phyloP scores from a whole-genome alignment of 2,888 invertebrate genomes.

The Bombylius discolor region DNA sequence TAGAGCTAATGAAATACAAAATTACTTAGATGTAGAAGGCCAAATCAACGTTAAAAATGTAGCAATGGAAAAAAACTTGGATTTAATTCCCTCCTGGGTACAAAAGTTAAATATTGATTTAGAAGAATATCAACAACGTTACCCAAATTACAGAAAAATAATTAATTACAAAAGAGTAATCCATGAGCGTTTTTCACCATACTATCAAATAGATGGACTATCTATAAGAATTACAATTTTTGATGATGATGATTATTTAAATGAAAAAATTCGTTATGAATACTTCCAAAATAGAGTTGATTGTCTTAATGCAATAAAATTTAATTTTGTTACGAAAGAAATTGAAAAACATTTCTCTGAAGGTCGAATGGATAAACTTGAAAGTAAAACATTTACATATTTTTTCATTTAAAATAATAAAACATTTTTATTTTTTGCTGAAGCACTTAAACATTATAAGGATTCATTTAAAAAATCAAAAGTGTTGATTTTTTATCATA shows the following conservation, averaged over 20 bases:
- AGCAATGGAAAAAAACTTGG: conserved; percentile 53
- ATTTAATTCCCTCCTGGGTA: conserved; percentile 66
- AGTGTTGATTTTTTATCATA: conserved; percentile 19
- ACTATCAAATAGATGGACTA: conserved; percentile 55
- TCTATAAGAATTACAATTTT: conserved; percentile 24
- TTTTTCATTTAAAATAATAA: too few species aligned
- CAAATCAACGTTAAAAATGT: conserved; percentile 39
- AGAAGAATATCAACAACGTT: conserved; percentile 52
- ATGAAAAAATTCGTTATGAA: conserved; percentile 41
- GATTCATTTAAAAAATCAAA: too few species aligned
- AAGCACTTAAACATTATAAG: background rate
- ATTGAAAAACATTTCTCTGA: conserved; percentile 47
- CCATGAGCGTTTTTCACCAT: conserved; percentile 66
- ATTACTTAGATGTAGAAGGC: conserved; percentile 35
- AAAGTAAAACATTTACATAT: conserved; percentile 18
- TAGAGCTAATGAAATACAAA: conserved; percentile 44
- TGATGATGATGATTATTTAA: conserved; percentile 23
- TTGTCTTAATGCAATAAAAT: conserved; percentile 42
- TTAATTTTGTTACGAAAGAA: conserved; percentile 40
- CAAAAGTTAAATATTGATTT: conserved; percentile 46
- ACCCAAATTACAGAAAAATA: conserved; percentile 56
- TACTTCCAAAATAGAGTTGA: conserved; percentile 54
- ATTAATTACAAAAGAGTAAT: conserved; percentile 59
- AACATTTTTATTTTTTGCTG: background rate
- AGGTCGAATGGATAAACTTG: conserved; percentile 56